Base-by-base conservation (phyloP, 2,797 vertebrate species). In the Acrocephalus scirpaceus region DNA sequence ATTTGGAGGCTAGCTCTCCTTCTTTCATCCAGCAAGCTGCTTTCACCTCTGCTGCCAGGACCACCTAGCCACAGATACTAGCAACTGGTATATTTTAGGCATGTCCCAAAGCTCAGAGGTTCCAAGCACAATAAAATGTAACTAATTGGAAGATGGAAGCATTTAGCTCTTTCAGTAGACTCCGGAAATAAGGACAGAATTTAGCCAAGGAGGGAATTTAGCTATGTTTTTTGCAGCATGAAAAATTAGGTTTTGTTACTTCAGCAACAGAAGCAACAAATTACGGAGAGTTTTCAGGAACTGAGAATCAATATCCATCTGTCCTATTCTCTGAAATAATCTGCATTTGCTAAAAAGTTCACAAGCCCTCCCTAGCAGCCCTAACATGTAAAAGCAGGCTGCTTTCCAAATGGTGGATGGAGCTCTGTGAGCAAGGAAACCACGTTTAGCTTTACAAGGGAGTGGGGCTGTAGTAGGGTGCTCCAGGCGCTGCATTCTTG, bases 401-500 rank as follows among this genome's bases (percentile, higher is more conserved):
- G 5, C 77, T 93, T 94, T 96, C 90, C 93, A 85, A 86, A 93
- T 45, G 60, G 75, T 2, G 5, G 20, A 72, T 40, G 21, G 70
- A 91, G 58, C 84, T 92, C 74, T 87, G 76, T 62, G 83, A 85
- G 88, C 13, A 22, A 95, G 93, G 89, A 64, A 91, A 90, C 61
- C 50, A 71, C 65, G 69, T 78, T 57, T 73, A 95, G 91, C 83
- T 84, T 76, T 81, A n/a, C 67, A 51, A 54, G 69, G 82, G 85
- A 89, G n/a, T 7, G 3, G 61, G 93, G 57, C 66, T 88, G 77
- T 86, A 64, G 80, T 26, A 77, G 72, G 95, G 85, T 88, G 92
- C 96, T 96, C 58, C 79, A 78, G 97, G 97, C 86, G 0, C 76
- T 42, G 74, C 95, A 93, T 98, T 97, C 97, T 97, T 97, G 80